These are phyloP conservation scores for Agrochola lychnidis DNA, from an alignment of 2,888 invertebrate species.

Conservation along the genomic window DNA sequence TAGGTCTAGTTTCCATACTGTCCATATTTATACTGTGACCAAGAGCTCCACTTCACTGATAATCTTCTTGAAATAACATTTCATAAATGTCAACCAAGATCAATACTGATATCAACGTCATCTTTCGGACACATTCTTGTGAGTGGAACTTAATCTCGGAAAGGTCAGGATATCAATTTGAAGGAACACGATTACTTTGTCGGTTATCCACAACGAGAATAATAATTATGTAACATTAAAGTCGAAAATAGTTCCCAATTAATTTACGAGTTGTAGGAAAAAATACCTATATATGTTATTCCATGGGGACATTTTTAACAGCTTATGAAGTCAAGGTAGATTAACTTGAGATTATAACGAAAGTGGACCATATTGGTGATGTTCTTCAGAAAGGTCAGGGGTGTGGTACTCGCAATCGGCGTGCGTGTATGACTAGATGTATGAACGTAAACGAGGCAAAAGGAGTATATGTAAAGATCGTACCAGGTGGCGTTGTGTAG, in stretches of 20 bases:
- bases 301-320: neutral
- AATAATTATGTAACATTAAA: slow-evolving; percentile 13
- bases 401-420: no score
- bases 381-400: neutral
- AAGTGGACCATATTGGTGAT: neutral
- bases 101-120: neutral
- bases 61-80: slow-evolving; percentile 11
- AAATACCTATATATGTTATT: neutral
- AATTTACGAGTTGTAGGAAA: neutral
- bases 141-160: slow-evolving; percentile 11
- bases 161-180: slow-evolving; percentile 39
- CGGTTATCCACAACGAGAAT: slow-evolving; percentile 5
- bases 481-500: neutral
- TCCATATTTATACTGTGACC: no score
- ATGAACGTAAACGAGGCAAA: no score
- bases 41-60: neutral
- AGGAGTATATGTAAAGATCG: no score
- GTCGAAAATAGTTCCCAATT: slow-evolving; percentile 20
- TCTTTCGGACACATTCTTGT: neutral
- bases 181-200: slow-evolving; percentile 22
- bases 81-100: slow-evolving; percentile 1
- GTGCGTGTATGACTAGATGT: no score
- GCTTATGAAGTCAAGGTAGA: neutral
- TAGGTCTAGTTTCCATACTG: no score
- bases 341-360: neutral